Percentiles rank a stretch among this genome's conserved stretches.
Conservation (phyloP, 2,888 invertebrate species). For the Leptopilina syphax region DNA sequence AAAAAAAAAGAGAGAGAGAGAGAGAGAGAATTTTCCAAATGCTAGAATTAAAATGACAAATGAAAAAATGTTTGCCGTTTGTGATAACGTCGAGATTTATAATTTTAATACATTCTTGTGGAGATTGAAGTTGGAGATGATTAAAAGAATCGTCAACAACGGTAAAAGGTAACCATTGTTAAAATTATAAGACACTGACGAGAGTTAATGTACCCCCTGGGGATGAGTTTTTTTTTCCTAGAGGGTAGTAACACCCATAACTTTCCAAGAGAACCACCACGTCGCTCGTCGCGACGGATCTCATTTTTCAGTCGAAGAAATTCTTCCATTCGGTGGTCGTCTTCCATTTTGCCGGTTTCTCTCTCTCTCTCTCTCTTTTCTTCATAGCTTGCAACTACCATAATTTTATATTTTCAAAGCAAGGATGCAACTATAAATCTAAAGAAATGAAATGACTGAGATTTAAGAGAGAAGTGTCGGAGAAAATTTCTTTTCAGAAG, state of each 20-base stretch:
- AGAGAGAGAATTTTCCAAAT: too few relatives aligned
- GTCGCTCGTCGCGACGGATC: slow-evolving; percentile 38
- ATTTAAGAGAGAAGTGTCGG: slow-evolving; percentile 2
- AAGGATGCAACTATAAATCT: slow-evolving; percentile 30
- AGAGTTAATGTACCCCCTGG: slow-evolving; percentile 18
- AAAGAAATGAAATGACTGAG: slow-evolving; percentile 12
- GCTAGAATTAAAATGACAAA: too few relatives aligned
- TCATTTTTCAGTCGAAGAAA: slow-evolving; percentile 36
- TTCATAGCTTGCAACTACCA: slow-evolving; percentile 15
- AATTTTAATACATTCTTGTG: not conserved
- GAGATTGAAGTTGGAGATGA: not conserved
- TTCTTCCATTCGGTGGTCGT: slow-evolving; percentile 1
- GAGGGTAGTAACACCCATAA: slow-evolving; percentile 12
- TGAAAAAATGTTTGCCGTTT: too few relatives aligned
- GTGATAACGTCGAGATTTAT: too few relatives aligned
- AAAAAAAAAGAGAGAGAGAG: too few relatives aligned
- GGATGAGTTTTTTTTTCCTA: slow-evolving; percentile 14
- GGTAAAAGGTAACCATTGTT: not conserved
- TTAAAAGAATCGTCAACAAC: not conserved
- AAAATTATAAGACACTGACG: slow-evolving; percentile 10
- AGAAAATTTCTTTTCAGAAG: slow-evolving; percentile 12
- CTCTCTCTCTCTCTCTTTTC: not conserved
- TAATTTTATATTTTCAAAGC: slow-evolving; percentile 38
- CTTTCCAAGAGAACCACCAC: slow-evolving; percentile 15
- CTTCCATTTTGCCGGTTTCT: not conserved